A percentile compares a stretch with the other conserved stretches of the same genome.
phyloP scores from a whole-genome alignment of 2,888 invertebrate species.

The Hofmannophila pseudospretella region DNA sequence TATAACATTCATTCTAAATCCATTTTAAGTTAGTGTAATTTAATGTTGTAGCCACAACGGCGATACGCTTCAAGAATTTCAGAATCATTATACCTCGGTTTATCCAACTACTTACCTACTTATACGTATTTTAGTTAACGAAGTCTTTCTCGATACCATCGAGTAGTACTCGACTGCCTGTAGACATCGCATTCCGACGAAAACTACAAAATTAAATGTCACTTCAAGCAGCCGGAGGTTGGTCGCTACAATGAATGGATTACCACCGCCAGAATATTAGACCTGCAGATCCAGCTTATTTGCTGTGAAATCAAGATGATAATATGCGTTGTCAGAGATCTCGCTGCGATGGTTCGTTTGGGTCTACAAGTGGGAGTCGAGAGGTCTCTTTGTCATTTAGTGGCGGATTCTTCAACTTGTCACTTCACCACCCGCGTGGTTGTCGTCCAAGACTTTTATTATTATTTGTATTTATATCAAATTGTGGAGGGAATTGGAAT shows the following conservation, averaged over 20 bases:
- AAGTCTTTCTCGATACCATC: conserved; percentile 13
- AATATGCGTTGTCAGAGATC: conserved; percentile 30
- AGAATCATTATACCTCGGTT: no score
- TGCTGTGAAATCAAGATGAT: conserved; percentile 23
- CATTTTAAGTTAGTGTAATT: no score
- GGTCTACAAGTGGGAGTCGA: conserved; percentile 22
- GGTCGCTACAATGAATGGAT: conserved; percentile 42
- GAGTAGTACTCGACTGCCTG: conserved; percentile 41
- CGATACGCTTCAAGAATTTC: no score
- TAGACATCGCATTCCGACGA: conserved; percentile 52
- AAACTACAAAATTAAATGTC: conserved; percentile 55
- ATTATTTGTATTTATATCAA: background rate
- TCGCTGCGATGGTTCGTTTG: conserved; percentile 28
- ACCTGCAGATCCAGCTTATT: conserved; percentile 43
- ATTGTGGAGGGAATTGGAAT: no score
- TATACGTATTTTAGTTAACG: no score
- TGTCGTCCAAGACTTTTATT: conserved; percentile 19
- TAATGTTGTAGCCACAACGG: no score
- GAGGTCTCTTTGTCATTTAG: conserved; percentile 38
- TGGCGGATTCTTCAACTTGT: conserved; percentile 40
- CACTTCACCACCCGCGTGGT: conserved; percentile 41
- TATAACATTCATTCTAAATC: no score
- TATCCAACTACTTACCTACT: no score
- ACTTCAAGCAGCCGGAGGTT: conserved; percentile 54
- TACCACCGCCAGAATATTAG: conserved; percentile 27